Base-by-base conservation (phyloP, 2,888 invertebrate genomes). In the Microdon myrmicae region DNA sequence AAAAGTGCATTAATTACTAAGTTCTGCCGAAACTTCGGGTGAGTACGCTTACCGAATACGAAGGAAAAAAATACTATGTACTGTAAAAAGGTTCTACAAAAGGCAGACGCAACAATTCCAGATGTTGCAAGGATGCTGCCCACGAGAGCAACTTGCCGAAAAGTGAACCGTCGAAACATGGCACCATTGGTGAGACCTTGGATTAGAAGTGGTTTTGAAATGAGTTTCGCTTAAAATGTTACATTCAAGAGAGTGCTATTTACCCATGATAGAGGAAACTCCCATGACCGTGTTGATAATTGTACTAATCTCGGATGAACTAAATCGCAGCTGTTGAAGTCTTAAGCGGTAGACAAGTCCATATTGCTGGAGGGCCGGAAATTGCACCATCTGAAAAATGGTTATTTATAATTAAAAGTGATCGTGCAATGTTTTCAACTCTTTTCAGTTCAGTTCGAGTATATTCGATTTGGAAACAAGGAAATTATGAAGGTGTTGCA, bases 201-300 rank as follows among this genome's bases (percentile, higher is more conserved):
- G n/a, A n/a, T n/a, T 1, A 16, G 6, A 10, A 3, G 4, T 20
- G 6, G 17, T 14, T n/a, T 12, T 7, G 8, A 25, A 22, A 16
- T 22, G n/a, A 31, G 28, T 16, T 22, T 23, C 31, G 3, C 9
- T 37, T 60, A 8, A 12, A 37, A 9, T 19, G 3, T 7, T 17
- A 20, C 17, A n/a, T 13, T 22, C 3, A 9, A 26, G n/a, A 9
- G n/a, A 8, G 16, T 0, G 19, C 10, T 3, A 71, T 80, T 75
- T 81, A 87, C 88, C 88, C 79, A 87, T 85, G 79, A 85, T 82
- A 68, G 87, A 84, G 70, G 85, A 86, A 70, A 88, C 82, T 10
- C 89, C 88, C 67, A 86, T 83, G 76, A 89, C 86, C 71, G 87
- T 81, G 79, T 89, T 90, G 71, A 88, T 85, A 71, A 90, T 85